Evolutionary conservation across 2,797 vertebrate genomes (phyloP).

Genomic region (Xiphophorus birchmanni): DNA sequence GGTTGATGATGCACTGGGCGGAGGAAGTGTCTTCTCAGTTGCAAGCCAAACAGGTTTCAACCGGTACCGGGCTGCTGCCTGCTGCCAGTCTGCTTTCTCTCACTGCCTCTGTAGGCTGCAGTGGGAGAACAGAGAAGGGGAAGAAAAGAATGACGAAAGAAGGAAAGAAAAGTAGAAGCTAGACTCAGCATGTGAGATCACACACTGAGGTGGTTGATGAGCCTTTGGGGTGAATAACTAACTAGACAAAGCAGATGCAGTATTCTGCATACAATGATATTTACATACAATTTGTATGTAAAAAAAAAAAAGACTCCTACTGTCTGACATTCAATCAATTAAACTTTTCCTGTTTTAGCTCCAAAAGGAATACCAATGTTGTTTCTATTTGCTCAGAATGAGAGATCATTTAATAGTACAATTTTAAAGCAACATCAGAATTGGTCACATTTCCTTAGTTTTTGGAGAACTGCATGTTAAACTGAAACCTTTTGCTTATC

Average conservation of each 20-base stretch:
- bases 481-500: not conserved
- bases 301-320: not conserved
- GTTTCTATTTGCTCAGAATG: not conserved
- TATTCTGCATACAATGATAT: not conserved
- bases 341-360: not conserved
- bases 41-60: constrained; percentile 76
- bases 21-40: constrained; percentile 70
- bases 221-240: not conserved
- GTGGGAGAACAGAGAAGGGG: not conserved
- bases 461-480: not conserved
- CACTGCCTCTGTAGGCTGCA: constrained; percentile 53
- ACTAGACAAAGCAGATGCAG: not conserved
- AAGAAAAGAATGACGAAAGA: constrained; percentile 4
- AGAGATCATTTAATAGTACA: not conserved
- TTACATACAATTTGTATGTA: not conserved
- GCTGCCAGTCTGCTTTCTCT: constrained; percentile 46
- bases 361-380: not conserved
- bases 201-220: constrained; percentile 20
- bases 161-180: constrained; percentile 26
- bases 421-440: not conserved
- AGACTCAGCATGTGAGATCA: constrained; percentile 20
- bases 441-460: not conserved
- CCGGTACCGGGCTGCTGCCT: constrained; percentile 74
- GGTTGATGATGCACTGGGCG: constrained; percentile 60
- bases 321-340: not conserved